Conservation (phyloP, 2,113 vertebrate species). For the Eretmochelys imbricata region DNA sequence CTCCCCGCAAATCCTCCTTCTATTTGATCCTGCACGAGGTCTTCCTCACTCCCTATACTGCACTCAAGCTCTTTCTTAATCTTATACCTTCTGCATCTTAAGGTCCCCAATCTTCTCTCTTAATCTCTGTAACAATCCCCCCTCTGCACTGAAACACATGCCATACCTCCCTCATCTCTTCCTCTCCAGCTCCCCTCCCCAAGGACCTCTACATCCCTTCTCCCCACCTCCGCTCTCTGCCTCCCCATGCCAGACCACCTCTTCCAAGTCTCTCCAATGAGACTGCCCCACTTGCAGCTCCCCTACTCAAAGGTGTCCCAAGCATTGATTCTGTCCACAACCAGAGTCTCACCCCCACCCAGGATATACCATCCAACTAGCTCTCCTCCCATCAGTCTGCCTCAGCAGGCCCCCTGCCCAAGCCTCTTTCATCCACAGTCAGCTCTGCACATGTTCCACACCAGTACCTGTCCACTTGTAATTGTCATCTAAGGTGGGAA, state of each 20-base stretch:
- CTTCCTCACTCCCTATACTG: too few relatives aligned
- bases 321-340: neutral
- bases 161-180: neutral
- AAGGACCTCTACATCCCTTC: too few relatives aligned
- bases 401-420: neutral
- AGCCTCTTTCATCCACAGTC: neutral
- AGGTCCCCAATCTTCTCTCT: too few relatives aligned
- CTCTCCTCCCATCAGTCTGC: neutral
- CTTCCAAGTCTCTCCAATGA: neutral
- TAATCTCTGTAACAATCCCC: too few relatives aligned
- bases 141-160: neutral
- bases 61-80: too few relatives aligned
- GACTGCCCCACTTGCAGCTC: neutral
- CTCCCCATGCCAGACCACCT: neutral
- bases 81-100: too few relatives aligned
- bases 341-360: neutral
- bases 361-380: rapidly evolving
- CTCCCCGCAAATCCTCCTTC: too few relatives aligned
- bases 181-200: neutral
- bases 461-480: neutral
- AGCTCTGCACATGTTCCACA: rapidly evolving
- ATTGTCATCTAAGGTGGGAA: rapidly evolving
- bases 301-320: neutral
- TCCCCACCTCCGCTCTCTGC: neutral
- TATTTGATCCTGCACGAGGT: too few relatives aligned